These are phyloP conservation scores for Protomyctophum bolini DNA, from an alignment of 2,113 vertebrate species.

Conservation along the genomic window DNA sequence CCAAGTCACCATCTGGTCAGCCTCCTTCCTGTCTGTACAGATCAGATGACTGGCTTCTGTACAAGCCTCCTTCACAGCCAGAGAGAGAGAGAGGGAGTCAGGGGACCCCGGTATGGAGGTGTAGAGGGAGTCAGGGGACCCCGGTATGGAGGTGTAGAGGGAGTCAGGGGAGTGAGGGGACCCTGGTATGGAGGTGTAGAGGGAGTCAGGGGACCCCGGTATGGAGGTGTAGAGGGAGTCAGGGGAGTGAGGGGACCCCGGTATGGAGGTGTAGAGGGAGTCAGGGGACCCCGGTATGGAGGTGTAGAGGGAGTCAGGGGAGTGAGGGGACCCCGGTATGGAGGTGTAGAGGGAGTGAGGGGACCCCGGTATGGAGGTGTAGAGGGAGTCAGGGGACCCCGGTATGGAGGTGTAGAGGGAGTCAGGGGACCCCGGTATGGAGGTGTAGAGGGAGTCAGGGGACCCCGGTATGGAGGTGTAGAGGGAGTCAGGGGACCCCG, in stretches of 20 bases:
- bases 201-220: conserved; percentile 10
- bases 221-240: conserved; percentile 12
- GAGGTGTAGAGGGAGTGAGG: not conserved
- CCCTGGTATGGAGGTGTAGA: no score
- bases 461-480: conserved; percentile 25
- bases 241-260: conserved; percentile 18
- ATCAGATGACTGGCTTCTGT: conserved; percentile 33
- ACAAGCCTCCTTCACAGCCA: conserved; percentile 26
- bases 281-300: conserved; percentile 24
- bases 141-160: conserved; percentile 19
- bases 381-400: conserved; percentile 11
- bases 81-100: not conserved
- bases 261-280: conserved; percentile 19
- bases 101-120: no score
- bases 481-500: conserved; percentile 5
- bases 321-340: conserved; percentile 24
- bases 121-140: not conserved
- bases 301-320: no score
- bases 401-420: conserved; percentile 10
- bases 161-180: no score
- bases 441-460: not conserved
- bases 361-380: conserved; percentile 26
- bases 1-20: conserved; percentile 45
- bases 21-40: conserved; percentile 36
- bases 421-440: conserved; percentile 18